Percentiles rank a stretch among this genome's conserved stretches.
These are phyloP conservation scores for Hippoglossus hippoglossus DNA, from an alignment of 2,797 vertebrate genomes.

Conservation along the genomic window DNA sequence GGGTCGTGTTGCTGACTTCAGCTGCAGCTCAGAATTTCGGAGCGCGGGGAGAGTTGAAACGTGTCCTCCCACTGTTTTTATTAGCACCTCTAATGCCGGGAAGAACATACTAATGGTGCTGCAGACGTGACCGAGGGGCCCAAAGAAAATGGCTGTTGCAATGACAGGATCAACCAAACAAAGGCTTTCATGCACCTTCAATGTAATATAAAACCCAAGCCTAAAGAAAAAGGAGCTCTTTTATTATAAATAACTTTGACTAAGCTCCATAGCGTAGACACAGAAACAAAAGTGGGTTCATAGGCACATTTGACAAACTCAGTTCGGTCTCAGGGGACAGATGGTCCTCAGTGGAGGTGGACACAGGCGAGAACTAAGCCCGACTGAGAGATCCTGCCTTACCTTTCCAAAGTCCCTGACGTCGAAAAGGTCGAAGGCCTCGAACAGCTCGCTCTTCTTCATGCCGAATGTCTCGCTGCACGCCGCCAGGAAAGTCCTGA, in stretches of 20 bases:
- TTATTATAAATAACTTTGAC: constrained; percentile 24
- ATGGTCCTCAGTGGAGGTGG: constrained; percentile 6
- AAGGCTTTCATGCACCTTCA: not conserved
- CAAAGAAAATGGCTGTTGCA: not conserved
- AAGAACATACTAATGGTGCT: not conserved
- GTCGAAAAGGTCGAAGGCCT: constrained; percentile 98
- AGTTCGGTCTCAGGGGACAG: constrained; percentile 29
- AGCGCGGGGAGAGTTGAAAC: constrained; percentile 7
- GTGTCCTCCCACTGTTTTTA: constrained; percentile 5
- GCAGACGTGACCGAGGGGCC: not conserved
- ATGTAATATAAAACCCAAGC: constrained; percentile 16
- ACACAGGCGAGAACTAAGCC: not conserved
- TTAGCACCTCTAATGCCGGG: constrained; percentile 18
- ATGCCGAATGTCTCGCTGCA: constrained; percentile 93
- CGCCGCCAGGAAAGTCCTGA: constrained; percentile 92
- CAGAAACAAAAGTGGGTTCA: constrained; percentile 4
- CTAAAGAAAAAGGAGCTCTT: not conserved
- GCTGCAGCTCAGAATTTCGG: constrained; percentile 30
- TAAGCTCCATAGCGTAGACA: constrained; percentile 9
- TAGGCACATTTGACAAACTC: constrained; percentile 19
- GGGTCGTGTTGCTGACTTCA: constrained; percentile 60
- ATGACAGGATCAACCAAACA: not conserved
- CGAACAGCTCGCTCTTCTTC: constrained; percentile 97
- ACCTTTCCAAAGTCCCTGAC: constrained; percentile 99
- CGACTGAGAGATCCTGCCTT: constrained; percentile 51